Conservation (phyloP, 2,888 invertebrate genomes). For the Perizoma flavofasciatum region DNA sequence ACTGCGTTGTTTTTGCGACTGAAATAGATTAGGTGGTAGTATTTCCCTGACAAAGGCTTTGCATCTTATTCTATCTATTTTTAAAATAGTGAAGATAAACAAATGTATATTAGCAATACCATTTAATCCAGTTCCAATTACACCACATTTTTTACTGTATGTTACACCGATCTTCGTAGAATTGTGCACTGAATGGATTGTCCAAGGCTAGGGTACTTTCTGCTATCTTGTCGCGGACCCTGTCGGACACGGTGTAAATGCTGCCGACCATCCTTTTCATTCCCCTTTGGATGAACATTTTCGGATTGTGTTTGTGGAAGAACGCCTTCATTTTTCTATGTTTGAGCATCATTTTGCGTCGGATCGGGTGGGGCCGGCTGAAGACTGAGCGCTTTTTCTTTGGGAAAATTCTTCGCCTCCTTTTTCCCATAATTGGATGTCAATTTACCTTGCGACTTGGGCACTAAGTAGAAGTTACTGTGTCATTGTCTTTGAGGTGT, state of each 20-base stretch:
- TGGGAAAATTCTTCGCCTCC: conserved; percentile 55
- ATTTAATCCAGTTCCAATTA: conserved; percentile 26
- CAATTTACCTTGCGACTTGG: neutral
- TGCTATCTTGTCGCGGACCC: conserved; percentile 64
- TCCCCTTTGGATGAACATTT: conserved; percentile 47
- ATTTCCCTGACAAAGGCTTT: too few relatives aligned
- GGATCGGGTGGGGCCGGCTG: conserved; percentile 65
- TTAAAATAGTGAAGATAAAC: neutral
- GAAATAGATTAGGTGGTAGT: too few relatives aligned
- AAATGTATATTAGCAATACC: conserved; percentile 8
- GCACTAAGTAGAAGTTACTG: conserved; percentile 4
- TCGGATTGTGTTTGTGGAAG: conserved; percentile 60
- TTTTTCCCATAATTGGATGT: conserved; percentile 55
- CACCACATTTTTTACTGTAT: conserved; percentile 49
- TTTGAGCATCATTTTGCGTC: conserved; percentile 58
- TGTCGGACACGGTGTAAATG: conserved; percentile 63
- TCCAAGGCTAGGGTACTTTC: conserved; percentile 63
- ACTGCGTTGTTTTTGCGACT: too few relatives aligned
- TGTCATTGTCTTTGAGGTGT: conserved; percentile 20
- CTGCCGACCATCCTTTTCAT: conserved; percentile 60
- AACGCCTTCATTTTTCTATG: conserved; percentile 63
- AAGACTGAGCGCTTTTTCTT: conserved; percentile 63
- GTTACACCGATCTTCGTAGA: conserved; percentile 64
- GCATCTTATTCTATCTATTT: too few relatives aligned
- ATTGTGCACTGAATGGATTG: conserved; percentile 65